A percentile compares a stretch with the other conserved stretches of the same genome.
Evolutionary conservation across 1,140 invertebrate genomes (phyloP).

Genomic region (Metopolophium dirhodum): DNA sequence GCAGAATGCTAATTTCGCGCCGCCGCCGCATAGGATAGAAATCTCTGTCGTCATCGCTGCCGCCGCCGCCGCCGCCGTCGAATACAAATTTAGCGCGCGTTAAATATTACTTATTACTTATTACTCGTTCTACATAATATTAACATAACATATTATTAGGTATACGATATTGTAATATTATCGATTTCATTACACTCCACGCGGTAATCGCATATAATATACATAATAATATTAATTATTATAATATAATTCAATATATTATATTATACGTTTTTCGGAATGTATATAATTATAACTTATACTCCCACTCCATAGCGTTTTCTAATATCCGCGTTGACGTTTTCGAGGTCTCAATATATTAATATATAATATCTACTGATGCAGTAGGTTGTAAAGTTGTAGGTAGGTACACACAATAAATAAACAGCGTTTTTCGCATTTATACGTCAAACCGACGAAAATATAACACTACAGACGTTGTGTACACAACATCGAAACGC

Average conservation of each 20-base stretch:
- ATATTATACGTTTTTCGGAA: not conserved
- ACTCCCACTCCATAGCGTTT: not conserved
- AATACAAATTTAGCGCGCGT: not conserved
- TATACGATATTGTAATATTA: not conserved
- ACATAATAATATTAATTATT: no score
- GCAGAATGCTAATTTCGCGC: constrained; percentile 51
- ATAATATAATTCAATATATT: not conserved
- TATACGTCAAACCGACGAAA: not conserved
- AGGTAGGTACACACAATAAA: not conserved
- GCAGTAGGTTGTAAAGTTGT: not conserved
- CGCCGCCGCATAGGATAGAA: constrained; percentile 32
- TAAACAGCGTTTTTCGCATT: not conserved
- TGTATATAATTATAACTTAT: not conserved
- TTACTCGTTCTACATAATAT: not conserved
- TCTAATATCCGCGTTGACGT: not conserved
- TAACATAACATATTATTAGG: not conserved
- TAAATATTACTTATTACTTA: not conserved
- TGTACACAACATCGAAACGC: not conserved
- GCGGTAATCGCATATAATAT: not conserved
- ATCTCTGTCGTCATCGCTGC: constrained; percentile 26
- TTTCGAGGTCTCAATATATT: not conserved
- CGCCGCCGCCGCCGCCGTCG: not conserved
- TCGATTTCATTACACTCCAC: not conserved
- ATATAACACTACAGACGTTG: not conserved
- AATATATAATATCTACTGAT: no score